phyloP scores from a whole-genome alignment of 2,113 vertebrate genomes.

The Sylvia atricapilla region DNA sequence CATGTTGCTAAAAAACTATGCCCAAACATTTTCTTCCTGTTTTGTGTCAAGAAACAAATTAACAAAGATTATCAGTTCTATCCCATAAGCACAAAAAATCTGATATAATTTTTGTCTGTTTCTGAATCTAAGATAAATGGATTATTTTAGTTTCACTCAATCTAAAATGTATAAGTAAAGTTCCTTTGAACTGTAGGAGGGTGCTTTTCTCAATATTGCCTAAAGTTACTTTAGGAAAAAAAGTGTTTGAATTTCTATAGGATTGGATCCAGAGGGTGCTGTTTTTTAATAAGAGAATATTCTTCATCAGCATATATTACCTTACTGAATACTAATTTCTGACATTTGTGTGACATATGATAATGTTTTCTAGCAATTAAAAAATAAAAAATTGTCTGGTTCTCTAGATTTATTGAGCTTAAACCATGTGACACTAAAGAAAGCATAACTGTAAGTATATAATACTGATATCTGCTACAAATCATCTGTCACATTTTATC shows the following conservation, averaged over 20 bases:
- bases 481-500: background rate
- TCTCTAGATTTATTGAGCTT: background rate
- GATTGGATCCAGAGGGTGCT: background rate
- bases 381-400: background rate
- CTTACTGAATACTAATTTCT: background rate
- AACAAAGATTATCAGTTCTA: background rate
- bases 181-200: background rate
- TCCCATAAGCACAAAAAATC: background rate
- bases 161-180: background rate
- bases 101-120: background rate
- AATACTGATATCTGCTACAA: background rate
- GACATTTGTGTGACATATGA: background rate
- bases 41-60: background rate
- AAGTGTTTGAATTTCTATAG: background rate
- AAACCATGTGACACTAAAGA: background rate
- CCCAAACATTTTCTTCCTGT: rapidly evolving
- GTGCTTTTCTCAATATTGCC: background rate
- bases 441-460: background rate
- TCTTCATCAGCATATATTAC: background rate
- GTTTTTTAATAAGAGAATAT: background rate
- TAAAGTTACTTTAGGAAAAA: background rate
- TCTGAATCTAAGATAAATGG: background rate
- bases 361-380: background rate
- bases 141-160: background rate
- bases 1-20: background rate